Base-by-base conservation (phyloP, 2,113 vertebrate genomes). In the Bungarus multicinctus region DNA sequence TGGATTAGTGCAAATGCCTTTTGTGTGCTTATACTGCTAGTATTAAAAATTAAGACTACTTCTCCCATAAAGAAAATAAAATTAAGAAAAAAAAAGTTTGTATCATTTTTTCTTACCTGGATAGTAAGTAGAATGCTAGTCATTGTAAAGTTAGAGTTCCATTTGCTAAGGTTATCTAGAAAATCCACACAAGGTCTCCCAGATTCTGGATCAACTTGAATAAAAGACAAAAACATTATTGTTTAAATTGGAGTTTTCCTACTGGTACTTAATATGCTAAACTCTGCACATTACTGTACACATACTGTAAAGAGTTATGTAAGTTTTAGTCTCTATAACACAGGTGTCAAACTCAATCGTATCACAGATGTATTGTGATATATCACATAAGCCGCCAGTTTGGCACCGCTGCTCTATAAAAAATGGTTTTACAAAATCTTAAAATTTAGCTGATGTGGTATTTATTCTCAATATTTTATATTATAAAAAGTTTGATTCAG, bases 111-210 rank as follows among this genome's bases (percentile, higher is more conserved):
- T 87, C 94, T 95, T 95, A 97, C 95, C 96, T 94, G 91, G 27
- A 94, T 5, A 34, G 58, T 55, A 30, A 96, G 92, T 9, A 96
- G 93, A 92, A 96, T 64, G 7, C 27, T 96, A 53, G 5, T 95
- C 88, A 97, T 18, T 0, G 95, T 95, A 39, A 95, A 96, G 2
- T 50, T 91, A 45, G 34, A 25, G 64, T 94, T 53, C 96, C 96
- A 93, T 4, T 92, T 52, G 5, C 7, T 5, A 14, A 88, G 54
- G 16, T 50, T 89, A 27, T 95, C 89, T 86, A 96, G 93, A 94
- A 96, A 95, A 27, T 87, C 94, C 74, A 90, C 53, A 50, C 94
- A 93, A 4, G 94, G 95, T 14, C 39, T 95, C 64, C 96, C 96
- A 50, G 96, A 90, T 11, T 5, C 0, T 1, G 2, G 47, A 87